Evolutionary conservation across 2,797 vertebrate species (phyloP).

Genomic region (Mallotus villosus): DNA sequence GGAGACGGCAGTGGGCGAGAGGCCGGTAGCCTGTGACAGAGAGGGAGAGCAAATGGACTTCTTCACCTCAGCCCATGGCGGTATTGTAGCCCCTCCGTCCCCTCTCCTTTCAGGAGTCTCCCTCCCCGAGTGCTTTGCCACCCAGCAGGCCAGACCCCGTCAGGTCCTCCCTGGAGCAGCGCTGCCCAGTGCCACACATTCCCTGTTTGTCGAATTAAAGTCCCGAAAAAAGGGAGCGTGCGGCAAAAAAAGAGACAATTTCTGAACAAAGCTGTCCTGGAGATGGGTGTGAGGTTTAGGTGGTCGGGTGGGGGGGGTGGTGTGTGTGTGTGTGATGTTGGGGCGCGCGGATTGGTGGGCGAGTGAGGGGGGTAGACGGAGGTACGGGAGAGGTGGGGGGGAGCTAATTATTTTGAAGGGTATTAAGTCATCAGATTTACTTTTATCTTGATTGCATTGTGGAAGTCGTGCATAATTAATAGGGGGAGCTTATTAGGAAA

Average conservation of each 20-base stretch:
- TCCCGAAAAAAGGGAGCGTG: too few species aligned
- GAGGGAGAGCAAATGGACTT: too few species aligned
- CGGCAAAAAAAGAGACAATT: constrained; percentile 32
- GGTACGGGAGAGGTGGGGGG: neutral
- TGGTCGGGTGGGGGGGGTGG: constrained; percentile 13
- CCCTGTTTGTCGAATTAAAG: too few species aligned
- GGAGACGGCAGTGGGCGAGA: too few species aligned
- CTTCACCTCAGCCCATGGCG: too few species aligned
- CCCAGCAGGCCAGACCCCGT: too few species aligned
- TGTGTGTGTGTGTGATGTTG: neutral
- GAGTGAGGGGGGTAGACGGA: constrained; percentile 20
- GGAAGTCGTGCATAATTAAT: constrained; percentile 99
- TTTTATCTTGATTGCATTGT: constrained; percentile 99
- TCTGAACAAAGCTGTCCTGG: constrained; percentile 76
- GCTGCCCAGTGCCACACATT: too few species aligned
- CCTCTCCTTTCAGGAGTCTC: too few species aligned
- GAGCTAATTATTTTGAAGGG: constrained; percentile 95
- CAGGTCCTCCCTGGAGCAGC: too few species aligned
- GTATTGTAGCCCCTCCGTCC: too few species aligned
- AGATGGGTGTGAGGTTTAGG: constrained; percentile 67
- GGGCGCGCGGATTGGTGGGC: neutral
- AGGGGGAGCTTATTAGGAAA: constrained; percentile 94
- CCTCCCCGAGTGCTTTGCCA: too few species aligned
- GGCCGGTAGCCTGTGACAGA: too few species aligned
- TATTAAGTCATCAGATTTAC: constrained; percentile 99